These are phyloP conservation scores for Drosophila pullipes DNA, from an alignment of 2,888 invertebrate genomes.

Conservation along the genomic window DNA sequence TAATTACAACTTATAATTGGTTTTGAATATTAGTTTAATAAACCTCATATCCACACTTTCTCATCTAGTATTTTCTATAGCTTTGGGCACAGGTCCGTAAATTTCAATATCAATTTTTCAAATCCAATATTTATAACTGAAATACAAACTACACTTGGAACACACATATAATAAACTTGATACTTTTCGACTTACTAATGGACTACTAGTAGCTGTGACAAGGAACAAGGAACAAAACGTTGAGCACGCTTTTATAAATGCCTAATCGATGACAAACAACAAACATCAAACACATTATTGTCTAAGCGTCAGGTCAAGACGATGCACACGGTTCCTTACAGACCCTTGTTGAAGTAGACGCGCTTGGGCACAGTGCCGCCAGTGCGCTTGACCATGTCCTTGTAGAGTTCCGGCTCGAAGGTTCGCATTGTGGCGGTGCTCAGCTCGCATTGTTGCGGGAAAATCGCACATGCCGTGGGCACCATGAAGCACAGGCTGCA, in stretches of 20 bases:
- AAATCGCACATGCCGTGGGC: slow-evolving; percentile 93
- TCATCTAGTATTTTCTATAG: not conserved
- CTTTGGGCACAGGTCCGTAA: not conserved
- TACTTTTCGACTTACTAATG: slow-evolving; percentile 28
- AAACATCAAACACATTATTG: slow-evolving; percentile 57
- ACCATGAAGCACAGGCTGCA: slow-evolving; percentile 93
- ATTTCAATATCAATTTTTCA: no score
- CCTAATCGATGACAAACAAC: slow-evolving; percentile 47
- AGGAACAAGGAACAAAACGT: slow-evolving; percentile 45
- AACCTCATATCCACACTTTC: not conserved
- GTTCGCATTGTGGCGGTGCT: slow-evolving; percentile 90
- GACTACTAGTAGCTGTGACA: slow-evolving; percentile 7
- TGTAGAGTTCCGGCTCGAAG: slow-evolving; percentile 91
- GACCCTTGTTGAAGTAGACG: slow-evolving; percentile 95
- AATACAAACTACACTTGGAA: slow-evolving; percentile 5
- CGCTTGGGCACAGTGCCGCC: slow-evolving; percentile 89
- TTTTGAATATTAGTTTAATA: not conserved
- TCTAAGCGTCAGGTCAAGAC: slow-evolving; percentile 32
- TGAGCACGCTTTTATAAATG: slow-evolving; percentile 59
- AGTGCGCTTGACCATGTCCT: slow-evolving; percentile 89
- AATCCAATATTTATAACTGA: not conserved
- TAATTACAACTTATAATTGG: not conserved
- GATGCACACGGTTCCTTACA: slow-evolving; percentile 87
- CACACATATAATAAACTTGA: slow-evolving; percentile 6
- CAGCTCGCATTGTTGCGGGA: slow-evolving; percentile 93